Conservation (phyloP, 2,113 vertebrate genomes). For the Peromyscus californicus region DNA sequence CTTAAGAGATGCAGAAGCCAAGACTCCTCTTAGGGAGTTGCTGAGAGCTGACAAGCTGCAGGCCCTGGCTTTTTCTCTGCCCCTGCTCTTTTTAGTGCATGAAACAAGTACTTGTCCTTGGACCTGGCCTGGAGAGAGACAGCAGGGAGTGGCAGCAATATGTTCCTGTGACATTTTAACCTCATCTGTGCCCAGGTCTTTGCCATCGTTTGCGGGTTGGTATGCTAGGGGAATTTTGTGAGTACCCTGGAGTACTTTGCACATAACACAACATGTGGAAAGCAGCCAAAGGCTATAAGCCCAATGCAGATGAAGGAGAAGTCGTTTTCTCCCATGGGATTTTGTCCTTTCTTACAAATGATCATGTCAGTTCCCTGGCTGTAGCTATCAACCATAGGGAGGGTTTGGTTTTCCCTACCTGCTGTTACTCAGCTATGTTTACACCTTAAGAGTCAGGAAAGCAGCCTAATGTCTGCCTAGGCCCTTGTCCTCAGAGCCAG, state of each 20-base stretch:
- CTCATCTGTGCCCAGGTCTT: background rate
- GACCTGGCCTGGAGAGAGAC: background rate
- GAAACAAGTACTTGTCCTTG: background rate
- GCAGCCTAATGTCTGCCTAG: accelerated
- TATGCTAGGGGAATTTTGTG: background rate
- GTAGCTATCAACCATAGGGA: background rate
- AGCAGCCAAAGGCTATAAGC: background rate
- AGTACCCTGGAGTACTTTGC: background rate
- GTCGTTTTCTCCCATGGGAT: background rate
- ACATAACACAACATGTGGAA: background rate
- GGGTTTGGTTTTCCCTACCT: conserved; percentile 7
- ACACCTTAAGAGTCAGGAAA: background rate
- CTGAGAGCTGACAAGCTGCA: background rate
- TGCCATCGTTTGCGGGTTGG: background rate
- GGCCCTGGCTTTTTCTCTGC: background rate
- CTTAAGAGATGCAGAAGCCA: background rate
- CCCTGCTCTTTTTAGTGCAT: background rate
- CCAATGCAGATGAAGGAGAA: background rate
- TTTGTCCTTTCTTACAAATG: background rate
- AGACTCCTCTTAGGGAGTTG: background rate
- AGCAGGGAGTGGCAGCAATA: background rate
- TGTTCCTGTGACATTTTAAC: background rate
- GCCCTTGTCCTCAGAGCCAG: background rate
- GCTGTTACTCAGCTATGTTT: background rate
- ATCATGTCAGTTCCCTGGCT: background rate